Percentiles rank a stretch among this genome's conserved stretches.
phyloP scores from a whole-genome alignment of 2,113 vertebrate species.

The Platichthys stellatus region DNA sequence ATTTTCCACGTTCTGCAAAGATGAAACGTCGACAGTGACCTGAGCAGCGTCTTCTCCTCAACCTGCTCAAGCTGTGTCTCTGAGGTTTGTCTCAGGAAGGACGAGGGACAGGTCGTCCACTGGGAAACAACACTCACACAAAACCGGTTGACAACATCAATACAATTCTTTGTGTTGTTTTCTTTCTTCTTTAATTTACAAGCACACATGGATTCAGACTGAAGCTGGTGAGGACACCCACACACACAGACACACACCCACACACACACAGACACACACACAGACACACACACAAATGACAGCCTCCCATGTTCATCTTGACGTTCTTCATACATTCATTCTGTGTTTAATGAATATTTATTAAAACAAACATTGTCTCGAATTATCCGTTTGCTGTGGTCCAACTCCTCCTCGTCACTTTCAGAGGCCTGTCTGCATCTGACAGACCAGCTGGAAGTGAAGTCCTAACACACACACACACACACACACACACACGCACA shows the following conservation, averaged over 20 bases:
- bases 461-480: slow-evolving; percentile 3
- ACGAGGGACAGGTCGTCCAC: too few species aligned
- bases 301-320: background rate
- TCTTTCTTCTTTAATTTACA: slow-evolving; percentile 23
- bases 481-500: background rate
- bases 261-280: background rate
- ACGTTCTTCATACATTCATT: background rate
- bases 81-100: too few species aligned
- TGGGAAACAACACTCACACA: slow-evolving; percentile 1
- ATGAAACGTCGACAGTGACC: too few species aligned
- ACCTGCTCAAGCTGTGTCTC: too few species aligned
- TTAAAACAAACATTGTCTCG: background rate
- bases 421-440: slow-evolving; percentile 32
- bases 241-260: background rate
- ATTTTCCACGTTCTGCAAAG: too few species aligned
- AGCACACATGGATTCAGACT: slow-evolving; percentile 19
- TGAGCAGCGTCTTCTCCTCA: too few species aligned
- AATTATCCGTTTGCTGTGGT: background rate
- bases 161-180: background rate
- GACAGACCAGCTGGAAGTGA: slow-evolving; percentile 64
- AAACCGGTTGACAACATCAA: background rate
- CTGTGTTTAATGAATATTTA: background rate
- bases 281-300: background rate
- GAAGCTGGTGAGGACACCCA: background rate
- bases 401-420: background rate